Evolutionary conservation across 2,888 invertebrate species (phyloP), one percentile per base, ranked within the genome.

Genomic region (Bembecia ichneumoniformis): DNA sequence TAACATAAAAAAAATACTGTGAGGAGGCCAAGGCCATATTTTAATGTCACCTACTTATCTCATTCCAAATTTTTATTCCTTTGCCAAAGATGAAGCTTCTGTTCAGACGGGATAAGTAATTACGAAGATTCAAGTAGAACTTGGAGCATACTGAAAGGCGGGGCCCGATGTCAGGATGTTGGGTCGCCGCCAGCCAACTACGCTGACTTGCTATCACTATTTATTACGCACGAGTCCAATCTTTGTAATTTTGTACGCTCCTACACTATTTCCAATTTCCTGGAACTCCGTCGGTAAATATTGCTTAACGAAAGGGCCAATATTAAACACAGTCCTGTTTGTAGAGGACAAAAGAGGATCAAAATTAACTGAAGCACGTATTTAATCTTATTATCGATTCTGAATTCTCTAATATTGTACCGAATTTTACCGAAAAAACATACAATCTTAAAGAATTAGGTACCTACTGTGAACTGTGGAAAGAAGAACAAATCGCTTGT

Each of bases 211-310:
- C 55, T 35, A 20, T 47, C 47, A 49, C 53, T 48, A 49, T 55
- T 53, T 53, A 52, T 55, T 52, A 53, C 47, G 52, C 48, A 52
- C 49, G 20, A 34, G 46, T 47, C 49, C 47, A 52, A 52, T 55
- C 51, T 52, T 50, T 49, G 53, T 48, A 49, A 49, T 50, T 52
- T 52, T 49, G 47, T 49, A 34, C 35, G 14, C 16, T 43, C 35
- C 9, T 34, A 11, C 46, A 28, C 14, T 44, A 13, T 47, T 44
- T 40, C 14, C 49, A 44, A 49, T 49, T 51, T 51, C 35, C 47
- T 47, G 15, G n/a, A 17, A 46, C 35, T 34, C 15, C 13, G 35
- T 16, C 43, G 15, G 35, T 49, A 35, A 44, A 45, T 45, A 43
- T 44, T 48, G 20, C 49, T 45, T 13, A 15, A 43, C 34, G 35